phyloP scores from a whole-genome alignment of 2,113 vertebrate species.

The Geothlypis trichas region DNA sequence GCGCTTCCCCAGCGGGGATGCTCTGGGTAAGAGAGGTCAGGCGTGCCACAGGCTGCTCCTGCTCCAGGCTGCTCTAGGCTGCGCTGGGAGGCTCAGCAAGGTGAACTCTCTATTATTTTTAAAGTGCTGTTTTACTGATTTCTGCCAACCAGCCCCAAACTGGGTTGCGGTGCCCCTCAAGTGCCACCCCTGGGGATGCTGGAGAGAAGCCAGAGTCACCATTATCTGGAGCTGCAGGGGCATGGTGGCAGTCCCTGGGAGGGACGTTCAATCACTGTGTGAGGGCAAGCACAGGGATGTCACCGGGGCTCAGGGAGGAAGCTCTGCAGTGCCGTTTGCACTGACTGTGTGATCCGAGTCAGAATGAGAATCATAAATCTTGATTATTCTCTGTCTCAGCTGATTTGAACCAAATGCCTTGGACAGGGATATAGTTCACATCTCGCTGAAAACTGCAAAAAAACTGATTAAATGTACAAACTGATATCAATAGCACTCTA shows the following conservation, averaged over 20 bases:
- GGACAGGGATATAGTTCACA: conserved; percentile 70
- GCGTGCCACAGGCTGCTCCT: background rate
- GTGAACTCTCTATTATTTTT: background rate
- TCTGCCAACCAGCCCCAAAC: background rate
- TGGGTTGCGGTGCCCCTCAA: background rate
- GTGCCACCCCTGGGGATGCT: background rate
- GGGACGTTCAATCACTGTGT: conserved; percentile 32
- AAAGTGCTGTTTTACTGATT: background rate
- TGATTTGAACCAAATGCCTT: conserved; percentile 75
- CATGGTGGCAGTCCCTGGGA: background rate
- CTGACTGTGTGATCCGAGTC: conserved; percentile 55
- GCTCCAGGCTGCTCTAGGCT: background rate
- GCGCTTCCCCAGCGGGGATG: background rate
- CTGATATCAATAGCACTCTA: conserved; percentile 70
- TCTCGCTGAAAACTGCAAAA: conserved; percentile 73
- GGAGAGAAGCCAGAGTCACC: rapidly evolving
- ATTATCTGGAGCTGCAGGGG: conserved; percentile 16
- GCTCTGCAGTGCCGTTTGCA: background rate
- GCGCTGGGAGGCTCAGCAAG: background rate
- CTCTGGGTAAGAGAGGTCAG: background rate
- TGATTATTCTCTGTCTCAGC: conserved; percentile 78
- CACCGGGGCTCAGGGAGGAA: conserved; percentile 25
- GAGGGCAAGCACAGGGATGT: conserved; percentile 33
- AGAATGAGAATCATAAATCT: conserved; percentile 78
- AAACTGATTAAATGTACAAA: conserved; percentile 78